Percentiles rank a stretch among this genome's conserved stretches.
phyloP scores from a whole-genome alignment of 1,140 invertebrate genomes.

The Camponotus pennsylvanicus region DNA sequence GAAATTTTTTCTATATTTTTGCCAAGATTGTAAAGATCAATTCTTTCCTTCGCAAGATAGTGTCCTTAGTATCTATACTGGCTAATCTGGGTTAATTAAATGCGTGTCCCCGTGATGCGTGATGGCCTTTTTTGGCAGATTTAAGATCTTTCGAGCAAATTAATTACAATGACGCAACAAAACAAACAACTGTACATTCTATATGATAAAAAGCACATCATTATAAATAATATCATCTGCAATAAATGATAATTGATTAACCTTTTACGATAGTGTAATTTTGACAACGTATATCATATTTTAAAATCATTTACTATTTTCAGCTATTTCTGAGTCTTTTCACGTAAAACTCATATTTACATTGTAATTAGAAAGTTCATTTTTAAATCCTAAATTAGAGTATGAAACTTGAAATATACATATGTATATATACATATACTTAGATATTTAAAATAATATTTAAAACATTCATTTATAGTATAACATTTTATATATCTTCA shows the following conservation, averaged over 20 bases:
- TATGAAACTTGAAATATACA: neutral
- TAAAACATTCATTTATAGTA: neutral
- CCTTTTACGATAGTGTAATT: neutral
- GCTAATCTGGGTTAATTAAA: constrained; percentile 79
- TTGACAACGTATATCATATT: neutral
- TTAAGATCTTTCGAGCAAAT: constrained; percentile 26
- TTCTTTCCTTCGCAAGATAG: constrained; percentile 49
- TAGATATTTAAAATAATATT: constrained; percentile 10
- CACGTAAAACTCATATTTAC: neutral
- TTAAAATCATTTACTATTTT: constrained; percentile 9
- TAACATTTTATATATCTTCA: neutral
- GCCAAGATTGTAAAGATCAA: constrained; percentile 23
- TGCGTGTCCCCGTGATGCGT: constrained; percentile 59
- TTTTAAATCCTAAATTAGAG: neutral
- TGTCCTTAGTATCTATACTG: constrained; percentile 77
- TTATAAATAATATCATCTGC: neutral
- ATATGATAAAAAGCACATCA: neutral
- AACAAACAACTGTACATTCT: neutral
- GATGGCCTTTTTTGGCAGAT: neutral
- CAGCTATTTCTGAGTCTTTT: neutral
- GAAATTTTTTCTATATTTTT: constrained; percentile 15
- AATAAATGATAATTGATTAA: constrained; percentile 12
- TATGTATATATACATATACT: neutral
- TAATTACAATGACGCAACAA: neutral
- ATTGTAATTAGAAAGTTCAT: neutral